Evolutionary conservation across 2,888 invertebrate genomes (phyloP), one percentile per base, ranked within the genome.

Genomic region (Lagria hirta): DNA sequence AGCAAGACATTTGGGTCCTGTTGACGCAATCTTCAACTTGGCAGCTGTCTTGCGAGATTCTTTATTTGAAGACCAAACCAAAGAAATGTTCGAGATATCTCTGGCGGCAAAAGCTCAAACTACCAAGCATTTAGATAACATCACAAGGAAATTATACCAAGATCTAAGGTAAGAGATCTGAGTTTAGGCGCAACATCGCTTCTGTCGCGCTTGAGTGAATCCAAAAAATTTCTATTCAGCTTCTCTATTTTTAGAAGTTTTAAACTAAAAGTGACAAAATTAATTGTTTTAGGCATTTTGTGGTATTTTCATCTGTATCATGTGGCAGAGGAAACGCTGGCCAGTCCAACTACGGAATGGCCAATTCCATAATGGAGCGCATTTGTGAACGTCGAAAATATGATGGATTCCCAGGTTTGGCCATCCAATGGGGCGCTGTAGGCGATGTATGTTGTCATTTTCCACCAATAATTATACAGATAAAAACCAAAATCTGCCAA

Each of bases 241-340:
- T n/a, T n/a, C n/a, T n/a, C n/a, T n/a, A n/a, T n/a, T n/a, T n/a
- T n/a, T n/a, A n/a, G n/a, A n/a, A n/a, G n/a, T n/a, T n/a, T n/a
- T n/a, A n/a, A n/a, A n/a, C n/a, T 13, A 3, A 5, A 16, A 22
- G 13, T 33, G 6, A 2, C 2, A 12, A 33, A 3, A 8, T 14
- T 21, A 12, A 6, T 21, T 12, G 14, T 15, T 28, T 18, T 55
- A 76, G 81, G 61, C 79, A 86, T 72, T 94, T 94, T 68, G 90
- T 94, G 1, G 82, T 88, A n/a, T 94, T 93, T 73, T 93, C 93
- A 0, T 92, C 91, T 11, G 88, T 92, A 6, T 85, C 88, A 0
- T 90, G 91, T 65, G 93, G 93, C n/a, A 80, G 91, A n/a, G 93
- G 94, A 54, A 93, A 93, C 70, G 84, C 85, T 3, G 92, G 92